phyloP scores from a whole-genome alignment of 2,797 vertebrate species.

The Phylloscopus collybita region DNA sequence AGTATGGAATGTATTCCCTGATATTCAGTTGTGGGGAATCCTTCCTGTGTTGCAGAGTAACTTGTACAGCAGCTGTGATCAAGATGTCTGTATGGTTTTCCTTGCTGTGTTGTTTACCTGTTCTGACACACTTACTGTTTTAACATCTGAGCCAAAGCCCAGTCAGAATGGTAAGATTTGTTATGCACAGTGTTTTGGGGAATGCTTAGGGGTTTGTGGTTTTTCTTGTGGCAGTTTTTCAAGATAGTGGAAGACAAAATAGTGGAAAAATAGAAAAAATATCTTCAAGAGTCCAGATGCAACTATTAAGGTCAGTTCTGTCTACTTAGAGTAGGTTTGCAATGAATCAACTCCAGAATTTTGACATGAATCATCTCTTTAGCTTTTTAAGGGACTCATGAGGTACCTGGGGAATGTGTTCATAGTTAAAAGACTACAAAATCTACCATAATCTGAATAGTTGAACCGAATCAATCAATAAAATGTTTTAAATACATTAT shows the following conservation, averaged over 20 bases:
- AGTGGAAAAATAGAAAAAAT: background rate
- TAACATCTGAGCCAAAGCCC: slow-evolving; percentile 4
- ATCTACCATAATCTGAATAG: background rate
- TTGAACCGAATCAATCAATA: background rate
- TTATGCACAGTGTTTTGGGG: background rate
- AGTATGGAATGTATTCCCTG: slow-evolving; percentile 68
- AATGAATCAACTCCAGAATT: background rate
- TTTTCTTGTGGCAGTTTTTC: background rate
- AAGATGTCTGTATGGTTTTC: slow-evolving; percentile 58
- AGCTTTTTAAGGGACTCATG: slow-evolving; percentile 10
- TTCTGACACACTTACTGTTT: background rate
- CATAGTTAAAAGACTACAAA: background rate
- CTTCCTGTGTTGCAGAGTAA: slow-evolving; percentile 34
- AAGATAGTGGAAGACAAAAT: background rate
- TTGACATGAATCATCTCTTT: background rate
- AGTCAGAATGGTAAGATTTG: background rate
- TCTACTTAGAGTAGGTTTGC: background rate
- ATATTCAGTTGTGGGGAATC: slow-evolving; percentile 59
- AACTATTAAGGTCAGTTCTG: slow-evolving; percentile 1
- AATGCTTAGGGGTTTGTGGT: background rate
- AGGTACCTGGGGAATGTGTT: slow-evolving; percentile 10
- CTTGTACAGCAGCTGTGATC: slow-evolving; percentile 60
- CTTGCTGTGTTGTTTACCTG: slow-evolving; percentile 56
- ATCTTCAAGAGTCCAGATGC: background rate
- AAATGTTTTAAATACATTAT: background rate